A percentile compares a stretch with the other conserved stretches of the same genome.
These are phyloP conservation scores for Otocyon megalotis DNA, from an alignment of 2,113 vertebrate species.

Conservation along the genomic window DNA sequence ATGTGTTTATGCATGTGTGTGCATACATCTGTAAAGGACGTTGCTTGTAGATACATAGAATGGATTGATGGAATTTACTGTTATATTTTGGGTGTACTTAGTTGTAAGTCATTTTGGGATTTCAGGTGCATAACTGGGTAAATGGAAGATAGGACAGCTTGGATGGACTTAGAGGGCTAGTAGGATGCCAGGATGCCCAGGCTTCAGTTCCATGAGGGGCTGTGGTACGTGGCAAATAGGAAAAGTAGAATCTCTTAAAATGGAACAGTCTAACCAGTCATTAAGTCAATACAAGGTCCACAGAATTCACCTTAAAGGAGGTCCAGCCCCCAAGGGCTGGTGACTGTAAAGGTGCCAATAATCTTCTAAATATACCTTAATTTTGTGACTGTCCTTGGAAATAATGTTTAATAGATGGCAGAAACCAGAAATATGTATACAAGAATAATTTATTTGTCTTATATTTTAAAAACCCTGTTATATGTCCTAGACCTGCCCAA, in stretches of 20 bases:
- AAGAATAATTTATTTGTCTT: slow-evolving; percentile 31
- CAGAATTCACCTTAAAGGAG: slow-evolving; percentile 33
- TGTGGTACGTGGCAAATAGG: background rate
- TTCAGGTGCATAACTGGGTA: background rate
- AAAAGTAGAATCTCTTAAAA: slow-evolving; percentile 21
- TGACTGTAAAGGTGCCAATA: background rate
- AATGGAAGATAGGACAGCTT: background rate
- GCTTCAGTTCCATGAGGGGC: background rate
- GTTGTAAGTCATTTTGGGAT: background rate
- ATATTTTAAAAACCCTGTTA: background rate
- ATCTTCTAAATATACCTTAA: slow-evolving; percentile 9
- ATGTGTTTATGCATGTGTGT: background rate
- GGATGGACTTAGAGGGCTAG: background rate
- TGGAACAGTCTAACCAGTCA: background rate
- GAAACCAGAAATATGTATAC: background rate
- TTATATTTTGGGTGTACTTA: slow-evolving; percentile 7
- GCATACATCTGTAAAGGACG: background rate
- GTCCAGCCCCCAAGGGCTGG: background rate
- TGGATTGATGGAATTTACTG: background rate
- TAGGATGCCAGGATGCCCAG: background rate
- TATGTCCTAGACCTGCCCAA: background rate
- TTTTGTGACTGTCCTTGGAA: slow-evolving; percentile 26
- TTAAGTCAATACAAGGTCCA: background rate
- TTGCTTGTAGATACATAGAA: slow-evolving; percentile 17
- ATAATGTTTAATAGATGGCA: slow-evolving; percentile 23